A percentile compares a stretch with the other conserved stretches of the same genome.
phyloP scores from a whole-genome alignment of 1,140 invertebrate genomes.

The Dreissena polymorpha region DNA sequence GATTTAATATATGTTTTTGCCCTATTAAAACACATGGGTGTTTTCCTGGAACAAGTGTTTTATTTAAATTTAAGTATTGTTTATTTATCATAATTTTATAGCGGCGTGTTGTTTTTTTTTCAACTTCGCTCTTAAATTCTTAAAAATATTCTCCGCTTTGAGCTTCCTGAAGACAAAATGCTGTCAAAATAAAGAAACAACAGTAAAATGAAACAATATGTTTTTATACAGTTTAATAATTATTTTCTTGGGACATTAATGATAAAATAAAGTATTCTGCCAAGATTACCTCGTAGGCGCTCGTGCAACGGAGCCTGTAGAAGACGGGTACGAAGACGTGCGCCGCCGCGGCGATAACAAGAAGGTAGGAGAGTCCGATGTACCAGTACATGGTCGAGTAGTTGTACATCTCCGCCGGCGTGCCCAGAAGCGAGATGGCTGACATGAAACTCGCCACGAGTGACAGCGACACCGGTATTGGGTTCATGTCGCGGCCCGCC shows the following conservation, averaged over 20 bases:
- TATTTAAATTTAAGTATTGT: too few species aligned
- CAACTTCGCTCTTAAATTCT: neutral
- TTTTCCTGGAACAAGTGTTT: too few species aligned
- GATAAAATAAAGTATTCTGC: neutral
- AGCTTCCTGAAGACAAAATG: neutral
- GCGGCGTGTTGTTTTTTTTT: too few species aligned
- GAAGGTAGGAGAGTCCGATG: conserved; percentile 75
- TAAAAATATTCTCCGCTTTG: neutral
- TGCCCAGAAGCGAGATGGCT: conserved; percentile 92
- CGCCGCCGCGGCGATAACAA: conserved; percentile 90
- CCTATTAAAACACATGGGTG: too few species aligned
- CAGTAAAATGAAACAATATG: neutral
- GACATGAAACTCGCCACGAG: conserved; percentile 91
- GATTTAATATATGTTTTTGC: too few species aligned
- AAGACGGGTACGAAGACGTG: conserved; percentile 93
- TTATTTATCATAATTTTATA: too few species aligned
- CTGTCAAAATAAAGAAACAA: neutral
- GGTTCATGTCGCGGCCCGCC: conserved; percentile 88
- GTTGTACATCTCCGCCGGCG: conserved; percentile 74
- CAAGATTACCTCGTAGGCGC: conserved; percentile 87
- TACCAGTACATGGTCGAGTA: conserved; percentile 71
- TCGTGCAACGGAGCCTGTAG: conserved; percentile 90
- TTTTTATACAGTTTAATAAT: neutral
- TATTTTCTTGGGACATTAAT: neutral
- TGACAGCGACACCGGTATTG: conserved; percentile 72